phyloP scores from a whole-genome alignment of 2,888 invertebrate species.

The Schrankia costaestrigalis region DNA sequence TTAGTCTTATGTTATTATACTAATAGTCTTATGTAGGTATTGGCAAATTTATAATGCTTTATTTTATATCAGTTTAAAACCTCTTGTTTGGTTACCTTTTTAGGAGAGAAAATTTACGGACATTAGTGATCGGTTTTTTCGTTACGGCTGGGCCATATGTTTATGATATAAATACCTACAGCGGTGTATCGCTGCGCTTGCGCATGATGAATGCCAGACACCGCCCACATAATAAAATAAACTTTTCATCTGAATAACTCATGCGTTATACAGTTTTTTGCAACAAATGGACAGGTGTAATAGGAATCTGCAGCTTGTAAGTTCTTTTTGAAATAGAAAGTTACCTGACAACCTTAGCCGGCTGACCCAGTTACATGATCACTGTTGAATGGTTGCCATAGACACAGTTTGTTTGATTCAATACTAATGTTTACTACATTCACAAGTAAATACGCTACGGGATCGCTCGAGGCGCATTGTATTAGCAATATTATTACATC shows the following conservation, averaged over 20 bases:
- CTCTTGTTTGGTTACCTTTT: conserved; percentile 24
- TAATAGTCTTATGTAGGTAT: no score
- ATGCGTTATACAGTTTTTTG: conserved; percentile 8
- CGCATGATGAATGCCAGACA: conserved; percentile 62
- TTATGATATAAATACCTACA: conserved; percentile 66
- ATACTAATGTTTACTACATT: conserved; percentile 26
- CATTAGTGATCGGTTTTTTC: conserved; percentile 46
- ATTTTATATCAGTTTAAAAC: conserved; percentile 10
- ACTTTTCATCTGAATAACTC: conserved; percentile 14
- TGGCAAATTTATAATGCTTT: not conserved
- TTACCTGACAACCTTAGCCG: conserved; percentile 33
- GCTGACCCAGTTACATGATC: conserved; percentile 46
- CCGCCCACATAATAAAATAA: conserved; percentile 58
- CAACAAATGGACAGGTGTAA: conserved; percentile 11
- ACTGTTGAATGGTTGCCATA: conserved; percentile 41
- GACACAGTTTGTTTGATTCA: conserved; percentile 39
- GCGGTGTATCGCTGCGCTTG: conserved; percentile 25
- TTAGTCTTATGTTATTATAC: no score
- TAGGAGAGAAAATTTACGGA: conserved; percentile 40
- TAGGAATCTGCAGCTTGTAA: conserved; percentile 17
- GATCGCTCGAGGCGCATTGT: conserved; percentile 10
- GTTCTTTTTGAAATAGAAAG: conserved; percentile 32
- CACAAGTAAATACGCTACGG: conserved; percentile 11
- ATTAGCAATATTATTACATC: conserved; percentile 27
- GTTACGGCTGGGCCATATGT: conserved; percentile 65